Percentiles rank a stretch among this genome's conserved stretches.
Conservation (phyloP, 2,888 invertebrate genomes). For the Drosophila silvestris region DNA sequence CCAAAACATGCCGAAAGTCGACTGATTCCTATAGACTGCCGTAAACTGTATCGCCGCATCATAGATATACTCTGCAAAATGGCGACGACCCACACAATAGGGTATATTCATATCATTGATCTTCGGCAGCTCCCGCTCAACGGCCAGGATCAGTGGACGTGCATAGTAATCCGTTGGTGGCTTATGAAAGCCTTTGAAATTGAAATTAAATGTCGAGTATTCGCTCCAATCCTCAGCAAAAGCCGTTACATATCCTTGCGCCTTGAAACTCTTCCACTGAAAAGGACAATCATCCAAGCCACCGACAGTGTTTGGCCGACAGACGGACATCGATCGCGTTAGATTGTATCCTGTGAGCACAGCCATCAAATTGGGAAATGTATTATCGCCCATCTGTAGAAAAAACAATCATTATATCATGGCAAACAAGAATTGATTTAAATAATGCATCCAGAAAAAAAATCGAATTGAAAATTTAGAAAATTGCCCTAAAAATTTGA, state of each 20-base stretch:
- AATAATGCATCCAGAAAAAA: neutral
- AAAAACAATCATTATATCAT: neutral
- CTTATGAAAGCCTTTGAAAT: slow-evolving; percentile 88
- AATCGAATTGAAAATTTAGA: neutral
- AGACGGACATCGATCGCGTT: slow-evolving; percentile 85
- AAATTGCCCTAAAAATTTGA: neutral
- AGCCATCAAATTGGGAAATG: slow-evolving; percentile 95
- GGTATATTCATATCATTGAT: slow-evolving; percentile 85
- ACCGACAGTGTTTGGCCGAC: slow-evolving; percentile 86
- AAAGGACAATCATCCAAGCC: slow-evolving; percentile 90
- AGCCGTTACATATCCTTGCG: slow-evolving; percentile 90
- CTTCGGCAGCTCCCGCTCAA: slow-evolving; percentile 87
- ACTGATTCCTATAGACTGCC: slow-evolving; percentile 87
- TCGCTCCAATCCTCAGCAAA: slow-evolving; percentile 91
- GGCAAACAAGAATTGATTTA: neutral
- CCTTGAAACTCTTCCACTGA: slow-evolving; percentile 91
- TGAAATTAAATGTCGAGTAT: slow-evolving; percentile 88
- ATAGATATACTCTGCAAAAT: slow-evolving; percentile 89
- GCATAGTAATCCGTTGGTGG: slow-evolving; percentile 93
- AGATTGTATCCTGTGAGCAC: slow-evolving; percentile 89
- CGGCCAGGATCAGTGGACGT: slow-evolving; percentile 89
- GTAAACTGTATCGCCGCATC: slow-evolving; percentile 89
- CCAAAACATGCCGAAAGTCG: slow-evolving; percentile 92
- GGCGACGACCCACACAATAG: slow-evolving; percentile 88
- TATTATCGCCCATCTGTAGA: slow-evolving; percentile 92